Base-by-base conservation (phyloP, 2,797 vertebrate species). In the Scleropages formosus region DNA sequence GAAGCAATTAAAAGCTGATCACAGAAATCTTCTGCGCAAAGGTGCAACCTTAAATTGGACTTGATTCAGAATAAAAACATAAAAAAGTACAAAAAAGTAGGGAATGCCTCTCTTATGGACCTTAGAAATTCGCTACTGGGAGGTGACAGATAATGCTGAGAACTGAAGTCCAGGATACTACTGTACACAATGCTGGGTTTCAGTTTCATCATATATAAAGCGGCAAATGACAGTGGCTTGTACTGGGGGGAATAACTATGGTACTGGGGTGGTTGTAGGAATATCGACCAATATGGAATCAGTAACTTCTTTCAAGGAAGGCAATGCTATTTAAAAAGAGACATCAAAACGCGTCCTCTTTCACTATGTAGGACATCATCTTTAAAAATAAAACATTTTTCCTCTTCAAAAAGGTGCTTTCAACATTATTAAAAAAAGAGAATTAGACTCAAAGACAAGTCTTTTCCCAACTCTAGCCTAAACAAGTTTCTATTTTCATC, bases 391-490 rank as follows among this genome's bases (percentile, higher is more conserved):
- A 53, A 1, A 53, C 9, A 15, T 60, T 65, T 84, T 84, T 78
- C 75, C 78, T 79, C 82, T 79, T 80, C 73, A 82, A 86, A 77
- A 87, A 86, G 80, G 85, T 81, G 80, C 82, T 81, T 86, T 49
- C 31, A 22, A 65, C 44, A 75, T 74, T 78, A n/a, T 81, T 87
- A 79, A 56, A 78, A 74, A 82, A 80, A 80, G 80, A 77, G 74
- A n/a, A n/a, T n/a, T 79, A 78, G 80, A 81, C 79, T 85, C 24
- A 53, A 20, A 26, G 56, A 49, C 49, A 26, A 56, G 49, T 6
- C 39, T 39, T 58, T 58, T 58, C 81, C 81, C 75, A 65, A 74
- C 66, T 79, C 79, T 78, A 65, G 70, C 72, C 71, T 78, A 56
- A 82, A 84, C 22, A 60, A 64, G 77, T 81, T 78, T 72, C 70